Percentiles rank a stretch among this genome's conserved stretches.
These are phyloP conservation scores for Aporrectodea caliginosa DNA, from an alignment of 1,140 invertebrate species.

Conservation along the genomic window DNA sequence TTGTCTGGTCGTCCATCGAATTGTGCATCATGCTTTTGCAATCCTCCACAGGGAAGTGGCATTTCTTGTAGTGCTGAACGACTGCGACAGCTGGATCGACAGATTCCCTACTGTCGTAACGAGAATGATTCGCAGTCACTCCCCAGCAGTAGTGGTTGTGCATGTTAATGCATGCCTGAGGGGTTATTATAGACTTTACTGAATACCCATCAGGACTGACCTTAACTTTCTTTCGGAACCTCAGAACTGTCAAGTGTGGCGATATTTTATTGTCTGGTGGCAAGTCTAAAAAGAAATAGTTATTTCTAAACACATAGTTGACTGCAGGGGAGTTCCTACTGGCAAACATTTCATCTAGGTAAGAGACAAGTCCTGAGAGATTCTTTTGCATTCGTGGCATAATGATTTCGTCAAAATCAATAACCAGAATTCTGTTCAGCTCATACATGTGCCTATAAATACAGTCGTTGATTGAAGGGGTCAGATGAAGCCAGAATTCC, in stretches of 20 bases:
- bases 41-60: constrained; percentile 14
- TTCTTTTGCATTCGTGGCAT: background rate
- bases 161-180: constrained; percentile 22
- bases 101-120: background rate
- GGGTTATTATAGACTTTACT: constrained; percentile 27
- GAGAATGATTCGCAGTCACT: background rate
- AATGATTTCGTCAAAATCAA: background rate
- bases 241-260: background rate
- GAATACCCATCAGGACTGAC: constrained; percentile 15
- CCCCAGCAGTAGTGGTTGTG: constrained; percentile 32
- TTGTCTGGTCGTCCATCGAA: background rate
- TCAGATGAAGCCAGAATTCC: background rate
- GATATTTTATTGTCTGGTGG: background rate
- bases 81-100: constrained; percentile 3
- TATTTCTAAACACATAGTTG: background rate
- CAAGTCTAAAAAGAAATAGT: background rate
- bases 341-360: background rate
- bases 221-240: background rate
- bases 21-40: constrained; percentile 5
- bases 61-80: constrained; percentile 32
- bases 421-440: background rate
- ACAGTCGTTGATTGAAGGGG: background rate
- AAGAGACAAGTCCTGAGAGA: background rate
- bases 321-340: background rate
- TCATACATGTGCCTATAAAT: background rate